Conservation (phyloP, 2,888 invertebrate species). For the Tetragonula carbonaria region DNA sequence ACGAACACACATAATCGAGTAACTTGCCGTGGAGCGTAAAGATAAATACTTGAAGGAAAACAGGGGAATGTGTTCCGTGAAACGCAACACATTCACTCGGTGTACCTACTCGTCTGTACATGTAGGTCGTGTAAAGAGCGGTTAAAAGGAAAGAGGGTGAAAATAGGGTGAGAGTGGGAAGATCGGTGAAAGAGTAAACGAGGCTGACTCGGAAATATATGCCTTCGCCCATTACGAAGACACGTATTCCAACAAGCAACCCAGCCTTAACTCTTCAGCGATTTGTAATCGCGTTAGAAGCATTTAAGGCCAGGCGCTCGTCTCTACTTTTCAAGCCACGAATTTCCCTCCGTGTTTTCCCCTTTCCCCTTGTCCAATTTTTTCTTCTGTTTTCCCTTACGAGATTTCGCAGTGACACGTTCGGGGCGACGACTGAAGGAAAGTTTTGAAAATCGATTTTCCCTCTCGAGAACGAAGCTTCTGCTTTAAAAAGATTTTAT, state of each 20-base stretch:
- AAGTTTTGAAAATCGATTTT: too few relatives aligned
- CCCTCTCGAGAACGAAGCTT: too few relatives aligned
- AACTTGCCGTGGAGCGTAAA: background rate
- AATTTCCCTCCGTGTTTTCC: background rate
- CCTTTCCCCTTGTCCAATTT: too few relatives aligned
- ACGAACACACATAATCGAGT: background rate
- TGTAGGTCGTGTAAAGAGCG: constrained; percentile 48
- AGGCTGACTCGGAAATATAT: constrained; percentile 73
- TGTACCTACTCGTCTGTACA: constrained; percentile 36
- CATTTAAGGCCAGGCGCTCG: constrained; percentile 1
- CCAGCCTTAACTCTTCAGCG: constrained; percentile 67
- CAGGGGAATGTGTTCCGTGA: constrained; percentile 19
- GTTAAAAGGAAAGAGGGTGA: constrained; percentile 33
- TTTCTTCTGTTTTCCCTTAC: background rate
- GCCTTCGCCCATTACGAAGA: constrained; percentile 69
- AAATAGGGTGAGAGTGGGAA: constrained; percentile 36
- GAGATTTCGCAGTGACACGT: too few relatives aligned
- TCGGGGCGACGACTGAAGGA: too few relatives aligned
- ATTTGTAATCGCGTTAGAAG: constrained; percentile 68
- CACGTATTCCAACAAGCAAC: constrained; percentile 57
- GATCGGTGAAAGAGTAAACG: constrained; percentile 58
- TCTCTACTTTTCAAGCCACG: background rate
- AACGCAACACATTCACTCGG: constrained; percentile 29
- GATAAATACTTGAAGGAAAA: constrained; percentile 1
- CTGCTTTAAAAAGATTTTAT: too few relatives aligned